Percentiles rank a stretch among this genome's conserved stretches.
Evolutionary conservation across 1,140 invertebrate species (phyloP).

Genomic region (Melanaphis sacchari): DNA sequence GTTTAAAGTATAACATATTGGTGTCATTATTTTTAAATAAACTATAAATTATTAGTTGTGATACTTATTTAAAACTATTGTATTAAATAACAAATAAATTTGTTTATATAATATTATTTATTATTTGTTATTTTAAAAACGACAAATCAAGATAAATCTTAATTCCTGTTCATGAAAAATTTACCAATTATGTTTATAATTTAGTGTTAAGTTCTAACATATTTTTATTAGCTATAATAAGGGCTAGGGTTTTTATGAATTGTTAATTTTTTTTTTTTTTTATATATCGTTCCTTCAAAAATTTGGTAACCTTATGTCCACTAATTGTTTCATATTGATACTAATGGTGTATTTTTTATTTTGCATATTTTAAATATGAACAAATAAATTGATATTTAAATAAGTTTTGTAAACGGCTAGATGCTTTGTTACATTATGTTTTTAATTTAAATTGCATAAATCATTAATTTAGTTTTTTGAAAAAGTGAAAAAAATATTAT

Average conservation of each 20-base stretch:
- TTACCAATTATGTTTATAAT: background rate
- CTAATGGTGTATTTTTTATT: background rate
- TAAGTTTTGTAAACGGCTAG: no score
- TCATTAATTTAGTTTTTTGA: background rate
- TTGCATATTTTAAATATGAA: background rate
- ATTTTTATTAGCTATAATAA: background rate
- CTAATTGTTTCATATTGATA: background rate
- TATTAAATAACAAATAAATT: background rate
- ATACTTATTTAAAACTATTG: background rate
- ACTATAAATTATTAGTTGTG: conserved; percentile 14
- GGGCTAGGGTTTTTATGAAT: background rate
- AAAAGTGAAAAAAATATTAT: background rate
- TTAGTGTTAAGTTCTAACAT: background rate
- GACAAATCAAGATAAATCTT: background rate
- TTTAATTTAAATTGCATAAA: background rate
- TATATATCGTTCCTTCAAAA: background rate
- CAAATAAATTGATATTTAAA: background rate
- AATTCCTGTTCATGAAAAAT: background rate
- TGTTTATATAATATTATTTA: conserved; percentile 24
- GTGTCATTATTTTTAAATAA: conserved; percentile 2
- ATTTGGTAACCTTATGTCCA: background rate
- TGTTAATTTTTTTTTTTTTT: background rate
- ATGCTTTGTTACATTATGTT: background rate
- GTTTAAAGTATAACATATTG: background rate
- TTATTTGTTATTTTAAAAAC: background rate